These are phyloP conservation scores for Pelodiscus sinensis DNA, from an alignment of 2,113 vertebrate species.

Conservation along the genomic window DNA sequence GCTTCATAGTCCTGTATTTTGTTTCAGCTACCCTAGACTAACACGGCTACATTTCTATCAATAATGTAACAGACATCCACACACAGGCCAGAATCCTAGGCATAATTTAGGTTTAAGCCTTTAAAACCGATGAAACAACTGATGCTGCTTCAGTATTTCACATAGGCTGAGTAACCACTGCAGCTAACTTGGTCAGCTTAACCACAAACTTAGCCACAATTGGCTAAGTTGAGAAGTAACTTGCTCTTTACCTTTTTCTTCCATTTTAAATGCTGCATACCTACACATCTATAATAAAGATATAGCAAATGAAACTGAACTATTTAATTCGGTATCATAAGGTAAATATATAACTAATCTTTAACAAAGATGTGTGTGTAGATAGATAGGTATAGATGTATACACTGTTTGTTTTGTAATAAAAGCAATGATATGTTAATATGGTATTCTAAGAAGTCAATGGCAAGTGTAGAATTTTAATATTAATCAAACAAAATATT, in stretches of 20 bases:
- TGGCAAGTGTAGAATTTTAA: no score
- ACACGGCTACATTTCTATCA: no score
- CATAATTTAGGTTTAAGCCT: not conserved
- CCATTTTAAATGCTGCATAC: not conserved
- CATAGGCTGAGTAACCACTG: not conserved
- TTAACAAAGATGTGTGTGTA: no score
- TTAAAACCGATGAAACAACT: not conserved
- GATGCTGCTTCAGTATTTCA: not conserved
- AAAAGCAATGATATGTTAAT: no score
- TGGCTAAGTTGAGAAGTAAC: not conserved
- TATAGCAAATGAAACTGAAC: not conserved
- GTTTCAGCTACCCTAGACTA: no score
- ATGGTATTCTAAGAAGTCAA: no score
- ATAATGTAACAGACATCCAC: not conserved
- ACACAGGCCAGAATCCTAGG: not conserved
- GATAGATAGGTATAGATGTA: no score
- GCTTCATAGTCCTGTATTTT: no score
- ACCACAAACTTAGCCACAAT: not conserved
- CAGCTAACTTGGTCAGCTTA: not conserved
- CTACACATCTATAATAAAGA: not conserved
- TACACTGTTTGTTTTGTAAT: no score
- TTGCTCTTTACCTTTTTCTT: not conserved
- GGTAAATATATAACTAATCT: no score
- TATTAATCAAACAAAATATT: no score
- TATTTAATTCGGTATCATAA: not conserved